phyloP scores from a whole-genome alignment of 2,797 vertebrate species.

The Eurystomus glaucurus region DNA sequence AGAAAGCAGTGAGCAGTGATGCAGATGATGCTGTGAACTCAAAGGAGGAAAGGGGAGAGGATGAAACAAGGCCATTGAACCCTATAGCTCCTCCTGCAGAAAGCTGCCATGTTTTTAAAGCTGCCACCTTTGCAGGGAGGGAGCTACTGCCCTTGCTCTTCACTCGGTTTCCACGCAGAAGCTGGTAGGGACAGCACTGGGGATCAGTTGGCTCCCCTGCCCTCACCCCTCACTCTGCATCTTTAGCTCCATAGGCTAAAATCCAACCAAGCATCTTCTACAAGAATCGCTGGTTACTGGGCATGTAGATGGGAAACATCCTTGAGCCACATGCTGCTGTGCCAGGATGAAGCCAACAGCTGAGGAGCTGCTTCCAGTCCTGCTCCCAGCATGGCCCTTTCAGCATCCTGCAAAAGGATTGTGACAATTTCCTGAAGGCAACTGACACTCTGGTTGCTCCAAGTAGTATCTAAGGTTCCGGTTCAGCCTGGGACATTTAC shows the following conservation, averaged over 20 bases:
- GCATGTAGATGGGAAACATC: background rate
- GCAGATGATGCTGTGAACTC: background rate
- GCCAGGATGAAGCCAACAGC: background rate
- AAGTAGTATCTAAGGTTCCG: background rate
- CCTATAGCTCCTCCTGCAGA: background rate
- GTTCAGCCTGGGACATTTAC: background rate
- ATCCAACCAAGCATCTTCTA: background rate
- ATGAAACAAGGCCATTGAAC: background rate
- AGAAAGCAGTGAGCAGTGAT: background rate
- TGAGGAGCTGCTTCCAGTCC: background rate
- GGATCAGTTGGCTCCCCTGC: background rate
- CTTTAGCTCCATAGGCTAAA: background rate
- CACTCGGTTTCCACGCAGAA: background rate
- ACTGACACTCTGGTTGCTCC: background rate
- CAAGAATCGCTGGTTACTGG: background rate
- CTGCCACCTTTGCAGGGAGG: background rate
- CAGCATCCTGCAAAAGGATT: background rate
- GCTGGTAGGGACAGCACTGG: background rate
- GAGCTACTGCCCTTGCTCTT: background rate
- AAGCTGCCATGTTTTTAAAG: background rate
- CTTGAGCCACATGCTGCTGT: background rate
- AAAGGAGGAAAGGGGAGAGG: background rate
- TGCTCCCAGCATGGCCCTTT: background rate
- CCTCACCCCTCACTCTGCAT: background rate
- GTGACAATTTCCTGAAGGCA: background rate